phyloP scores from a whole-genome alignment of 2,888 invertebrate genomes.

The Drosophila monieri region DNA sequence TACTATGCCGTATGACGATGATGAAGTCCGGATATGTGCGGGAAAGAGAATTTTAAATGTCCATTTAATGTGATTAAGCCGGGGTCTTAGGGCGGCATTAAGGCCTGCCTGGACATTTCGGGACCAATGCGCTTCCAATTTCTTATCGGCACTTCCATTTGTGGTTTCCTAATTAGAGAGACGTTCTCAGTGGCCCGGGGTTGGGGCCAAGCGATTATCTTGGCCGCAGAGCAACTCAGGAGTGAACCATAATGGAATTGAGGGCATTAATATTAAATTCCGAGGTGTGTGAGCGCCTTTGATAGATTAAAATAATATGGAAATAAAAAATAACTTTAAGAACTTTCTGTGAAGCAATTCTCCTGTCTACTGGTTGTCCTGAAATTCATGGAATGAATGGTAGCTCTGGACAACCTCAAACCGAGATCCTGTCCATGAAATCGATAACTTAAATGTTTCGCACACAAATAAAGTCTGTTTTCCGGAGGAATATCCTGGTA shows the following conservation, averaged over 20 bases:
- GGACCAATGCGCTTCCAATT: constrained; percentile 22
- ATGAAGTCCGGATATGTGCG: constrained; percentile 12
- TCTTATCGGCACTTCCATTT: constrained; percentile 45
- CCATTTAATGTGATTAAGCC: constrained; percentile 68
- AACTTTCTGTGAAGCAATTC: background rate
- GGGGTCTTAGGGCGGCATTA: constrained; percentile 41
- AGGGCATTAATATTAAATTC: constrained; percentile 13
- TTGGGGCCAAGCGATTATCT: constrained; percentile 35
- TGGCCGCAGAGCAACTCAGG: constrained; percentile 17
- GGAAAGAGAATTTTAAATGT: constrained; percentile 70
- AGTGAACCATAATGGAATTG: constrained; percentile 25
- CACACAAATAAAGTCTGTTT: constrained; percentile 5
- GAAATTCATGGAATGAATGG: background rate
- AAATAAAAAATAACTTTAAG: background rate
- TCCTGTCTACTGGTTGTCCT: background rate
- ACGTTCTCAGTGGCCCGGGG: background rate
- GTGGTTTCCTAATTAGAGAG: constrained; percentile 40
- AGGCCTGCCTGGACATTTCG: constrained; percentile 14
- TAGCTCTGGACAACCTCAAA: no score
- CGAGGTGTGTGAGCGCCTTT: background rate
- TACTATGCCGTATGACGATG: constrained; percentile 30
- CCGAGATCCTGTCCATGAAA: constrained; percentile 12
- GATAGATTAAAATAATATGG: background rate
- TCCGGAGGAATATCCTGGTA: constrained; percentile 20
- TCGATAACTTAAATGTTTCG: constrained; percentile 18